phyloP scores from a whole-genome alignment of 2,113 vertebrate genomes.

The Podarcis raffonei region DNA sequence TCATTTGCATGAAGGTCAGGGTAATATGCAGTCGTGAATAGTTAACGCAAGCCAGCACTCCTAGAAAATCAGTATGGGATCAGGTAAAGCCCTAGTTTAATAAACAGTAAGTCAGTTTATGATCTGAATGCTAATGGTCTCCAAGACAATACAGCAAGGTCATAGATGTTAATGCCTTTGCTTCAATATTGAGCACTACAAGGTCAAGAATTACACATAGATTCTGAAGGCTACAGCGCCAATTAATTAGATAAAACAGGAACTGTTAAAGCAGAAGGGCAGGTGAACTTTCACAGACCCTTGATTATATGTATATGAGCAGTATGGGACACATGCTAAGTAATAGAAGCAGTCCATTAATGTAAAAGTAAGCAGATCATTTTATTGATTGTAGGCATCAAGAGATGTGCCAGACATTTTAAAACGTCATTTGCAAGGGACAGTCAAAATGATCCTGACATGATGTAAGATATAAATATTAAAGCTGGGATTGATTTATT shows the following conservation, averaged over 20 bases:
- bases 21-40: slow-evolving; percentile 11
- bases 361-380: background rate
- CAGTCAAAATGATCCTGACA: background rate
- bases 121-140: background rate
- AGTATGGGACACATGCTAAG: background rate
- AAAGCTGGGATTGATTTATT: background rate
- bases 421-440: background rate
- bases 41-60: background rate
- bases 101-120: background rate
- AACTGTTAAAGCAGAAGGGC: background rate
- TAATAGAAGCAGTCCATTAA: background rate
- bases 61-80: slow-evolving; percentile 21
- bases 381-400: background rate
- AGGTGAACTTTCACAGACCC: background rate
- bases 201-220: slow-evolving; percentile 25
- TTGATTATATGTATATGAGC: background rate
- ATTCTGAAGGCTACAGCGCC: background rate
- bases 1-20: slow-evolving; percentile 27
- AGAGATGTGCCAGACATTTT: background rate
- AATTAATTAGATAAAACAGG: background rate
- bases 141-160: background rate
- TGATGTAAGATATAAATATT: background rate
- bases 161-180: background rate
- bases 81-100: slow-evolving; percentile 10
- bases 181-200: background rate